Conservation (phyloP, 2,888 invertebrate species). For the Thyatira batis region DNA sequence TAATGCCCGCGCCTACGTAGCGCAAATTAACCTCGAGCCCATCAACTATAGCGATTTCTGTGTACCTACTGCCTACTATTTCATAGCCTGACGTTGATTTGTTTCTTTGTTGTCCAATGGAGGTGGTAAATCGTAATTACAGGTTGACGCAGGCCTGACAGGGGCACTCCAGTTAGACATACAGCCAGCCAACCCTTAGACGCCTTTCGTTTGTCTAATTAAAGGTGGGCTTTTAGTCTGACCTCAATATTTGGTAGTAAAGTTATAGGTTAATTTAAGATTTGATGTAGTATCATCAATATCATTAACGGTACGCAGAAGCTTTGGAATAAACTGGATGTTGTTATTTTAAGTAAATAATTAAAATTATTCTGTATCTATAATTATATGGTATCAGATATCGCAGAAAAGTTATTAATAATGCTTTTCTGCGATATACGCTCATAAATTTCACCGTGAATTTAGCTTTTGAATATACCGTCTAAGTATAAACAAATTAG, state of each 20-base stretch:
- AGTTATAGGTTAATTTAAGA: slow-evolving; percentile 6
- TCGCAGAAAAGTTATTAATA: too few relatives aligned
- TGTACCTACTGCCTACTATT: slow-evolving; percentile 5
- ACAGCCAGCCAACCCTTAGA: slow-evolving; percentile 8
- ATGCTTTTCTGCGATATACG: too few relatives aligned
- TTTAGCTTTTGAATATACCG: too few relatives aligned
- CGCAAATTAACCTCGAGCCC: slow-evolving; percentile 23
- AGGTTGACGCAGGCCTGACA: slow-evolving; percentile 54
- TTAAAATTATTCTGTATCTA: too few relatives aligned
- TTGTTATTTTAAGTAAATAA: too few relatives aligned
- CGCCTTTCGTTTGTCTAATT: slow-evolving; percentile 34
- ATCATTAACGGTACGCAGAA: background rate
- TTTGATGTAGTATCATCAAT: background rate
- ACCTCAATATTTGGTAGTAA: slow-evolving; percentile 18
- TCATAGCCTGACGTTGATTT: slow-evolving; percentile 43
- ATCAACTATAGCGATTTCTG: slow-evolving; percentile 21
- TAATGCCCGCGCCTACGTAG: background rate
- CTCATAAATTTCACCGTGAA: too few relatives aligned
- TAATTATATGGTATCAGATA: too few relatives aligned
- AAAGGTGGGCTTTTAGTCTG: slow-evolving; percentile 9
- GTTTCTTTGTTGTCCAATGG: slow-evolving; percentile 49
- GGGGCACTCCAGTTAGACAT: slow-evolving; percentile 6
- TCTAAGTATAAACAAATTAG: too few relatives aligned
- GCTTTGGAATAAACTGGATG: background rate
- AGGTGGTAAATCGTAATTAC: slow-evolving; percentile 61